These are phyloP conservation scores for Illadopsis cleaveri DNA, from an alignment of 2,113 vertebrate genomes.

Conservation along the genomic window DNA sequence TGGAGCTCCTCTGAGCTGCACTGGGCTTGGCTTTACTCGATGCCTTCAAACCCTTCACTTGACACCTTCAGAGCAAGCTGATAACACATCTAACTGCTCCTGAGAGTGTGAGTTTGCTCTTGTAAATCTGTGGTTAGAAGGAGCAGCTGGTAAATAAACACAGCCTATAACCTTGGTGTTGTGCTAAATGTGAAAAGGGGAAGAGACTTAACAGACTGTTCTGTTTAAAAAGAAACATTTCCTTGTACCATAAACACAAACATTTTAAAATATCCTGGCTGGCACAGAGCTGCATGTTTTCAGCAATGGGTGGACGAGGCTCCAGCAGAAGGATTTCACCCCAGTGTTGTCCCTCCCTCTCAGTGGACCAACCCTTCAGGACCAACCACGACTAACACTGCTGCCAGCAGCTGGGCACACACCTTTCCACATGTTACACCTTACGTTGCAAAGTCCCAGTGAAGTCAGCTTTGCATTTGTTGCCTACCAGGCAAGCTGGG, in stretches of 20 bases:
- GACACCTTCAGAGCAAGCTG: background rate
- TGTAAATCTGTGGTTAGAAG: background rate
- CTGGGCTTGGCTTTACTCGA: background rate
- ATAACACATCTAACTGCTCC: background rate
- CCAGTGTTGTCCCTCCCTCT: rapidly evolving
- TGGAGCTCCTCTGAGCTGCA: background rate
- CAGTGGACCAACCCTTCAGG: background rate
- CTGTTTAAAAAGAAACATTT: conserved; percentile 54
- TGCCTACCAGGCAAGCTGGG: background rate
- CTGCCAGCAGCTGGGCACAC: rapidly evolving
- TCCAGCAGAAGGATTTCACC: background rate
- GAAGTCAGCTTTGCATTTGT: rapidly evolving
- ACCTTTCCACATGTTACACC: rapidly evolving
- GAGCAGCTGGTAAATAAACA: conserved; percentile 33
- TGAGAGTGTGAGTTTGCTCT: background rate
- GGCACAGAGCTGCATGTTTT: background rate
- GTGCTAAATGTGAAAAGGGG: conserved; percentile 44
- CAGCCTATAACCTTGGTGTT: background rate
- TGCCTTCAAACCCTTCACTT: background rate
- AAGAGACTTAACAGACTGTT: conserved; percentile 44
- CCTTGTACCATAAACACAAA: background rate
- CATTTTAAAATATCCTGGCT: background rate
- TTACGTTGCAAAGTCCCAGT: rapidly evolving
- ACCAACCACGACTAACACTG: rapidly evolving
- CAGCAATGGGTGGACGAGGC: rapidly evolving